These are phyloP conservation scores for Nothoprocta perdicaria DNA, from an alignment of 2,113 vertebrate species.

Conservation along the genomic window DNA sequence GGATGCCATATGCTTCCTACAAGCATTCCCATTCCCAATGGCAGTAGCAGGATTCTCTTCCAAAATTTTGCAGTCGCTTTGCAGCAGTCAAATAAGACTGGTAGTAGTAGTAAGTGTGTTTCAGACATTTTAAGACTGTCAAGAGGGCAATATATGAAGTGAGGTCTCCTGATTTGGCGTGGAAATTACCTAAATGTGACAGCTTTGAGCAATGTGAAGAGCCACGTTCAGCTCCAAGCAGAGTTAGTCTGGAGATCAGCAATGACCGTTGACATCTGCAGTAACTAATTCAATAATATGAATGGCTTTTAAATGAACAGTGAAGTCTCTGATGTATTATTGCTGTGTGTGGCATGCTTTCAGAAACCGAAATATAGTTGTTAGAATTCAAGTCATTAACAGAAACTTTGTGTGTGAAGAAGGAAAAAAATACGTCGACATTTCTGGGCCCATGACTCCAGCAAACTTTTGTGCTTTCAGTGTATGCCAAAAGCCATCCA, in stretches of 20 bases:
- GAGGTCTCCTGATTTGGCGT: not conserved
- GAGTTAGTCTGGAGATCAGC: not conserved
- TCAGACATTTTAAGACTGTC: not conserved
- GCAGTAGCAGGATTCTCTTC: not conserved
- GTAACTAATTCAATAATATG: not conserved
- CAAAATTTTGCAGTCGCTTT: not conserved
- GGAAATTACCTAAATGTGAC: not conserved
- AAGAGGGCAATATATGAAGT: not conserved
- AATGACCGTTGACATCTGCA: not conserved
- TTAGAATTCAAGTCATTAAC: not conserved
- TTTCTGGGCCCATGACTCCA: not conserved
- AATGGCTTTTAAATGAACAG: not conserved
- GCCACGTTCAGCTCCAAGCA: rapidly evolving
- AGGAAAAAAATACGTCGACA: not conserved
- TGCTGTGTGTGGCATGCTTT: not conserved
- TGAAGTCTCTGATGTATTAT: not conserved
- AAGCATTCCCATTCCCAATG: not conserved
- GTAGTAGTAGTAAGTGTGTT: not conserved
- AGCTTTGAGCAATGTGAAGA: not conserved
- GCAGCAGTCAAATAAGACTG: not conserved
- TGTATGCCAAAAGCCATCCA: not conserved
- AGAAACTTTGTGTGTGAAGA: not conserved
- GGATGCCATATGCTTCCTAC: not conserved
- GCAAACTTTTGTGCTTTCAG: not conserved
- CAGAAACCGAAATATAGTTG: not conserved